Evolutionary conservation across 2,113 vertebrate genomes (phyloP).

Genomic region (Micromys minutus): DNA sequence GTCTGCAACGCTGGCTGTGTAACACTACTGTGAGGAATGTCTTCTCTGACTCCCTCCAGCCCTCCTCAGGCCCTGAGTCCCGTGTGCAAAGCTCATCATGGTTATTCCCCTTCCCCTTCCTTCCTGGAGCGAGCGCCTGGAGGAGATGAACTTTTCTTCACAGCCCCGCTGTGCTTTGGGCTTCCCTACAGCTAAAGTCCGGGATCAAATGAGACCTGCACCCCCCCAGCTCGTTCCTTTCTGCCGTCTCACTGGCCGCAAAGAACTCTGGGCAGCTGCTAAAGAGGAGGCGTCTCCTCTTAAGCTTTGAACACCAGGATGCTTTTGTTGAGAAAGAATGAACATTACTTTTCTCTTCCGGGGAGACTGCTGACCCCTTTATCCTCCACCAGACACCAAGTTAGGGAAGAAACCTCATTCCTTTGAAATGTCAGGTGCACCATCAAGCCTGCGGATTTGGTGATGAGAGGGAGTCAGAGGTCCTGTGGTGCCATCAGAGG

Average conservation of each 20-base stretch:
- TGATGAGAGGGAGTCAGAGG: not conserved
- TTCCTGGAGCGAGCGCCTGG: conserved; percentile 33
- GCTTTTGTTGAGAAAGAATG: conserved; percentile 20
- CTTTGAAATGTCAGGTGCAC: conserved; percentile 34
- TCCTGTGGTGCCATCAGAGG: not conserved
- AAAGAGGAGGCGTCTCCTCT: not conserved
- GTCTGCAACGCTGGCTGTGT: not conserved
- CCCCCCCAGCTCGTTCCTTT: not conserved
- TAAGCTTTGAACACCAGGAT: not conserved
- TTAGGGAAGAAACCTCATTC: conserved; percentile 19
- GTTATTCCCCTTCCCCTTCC: not conserved
- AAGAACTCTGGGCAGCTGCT: not conserved
- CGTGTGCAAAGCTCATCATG: not conserved
- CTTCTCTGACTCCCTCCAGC: conserved; percentile 17
- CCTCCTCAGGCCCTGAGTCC: not conserved
- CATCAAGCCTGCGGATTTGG: not conserved
- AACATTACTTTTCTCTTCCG: not conserved
- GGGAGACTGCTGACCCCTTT: not conserved
- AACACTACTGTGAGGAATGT: conserved; percentile 83
- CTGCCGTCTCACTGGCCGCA: not conserved
- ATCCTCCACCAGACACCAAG: conserved; percentile 38
- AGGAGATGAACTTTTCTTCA: not conserved
- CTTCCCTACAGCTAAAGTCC: not conserved
- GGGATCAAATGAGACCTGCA: not conserved
- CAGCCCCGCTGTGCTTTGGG: not conserved